Percentiles rank a stretch among this genome's conserved stretches.
phyloP scores from a whole-genome alignment of 2,888 invertebrate species.

The Gnatocerus cornutus region DNA sequence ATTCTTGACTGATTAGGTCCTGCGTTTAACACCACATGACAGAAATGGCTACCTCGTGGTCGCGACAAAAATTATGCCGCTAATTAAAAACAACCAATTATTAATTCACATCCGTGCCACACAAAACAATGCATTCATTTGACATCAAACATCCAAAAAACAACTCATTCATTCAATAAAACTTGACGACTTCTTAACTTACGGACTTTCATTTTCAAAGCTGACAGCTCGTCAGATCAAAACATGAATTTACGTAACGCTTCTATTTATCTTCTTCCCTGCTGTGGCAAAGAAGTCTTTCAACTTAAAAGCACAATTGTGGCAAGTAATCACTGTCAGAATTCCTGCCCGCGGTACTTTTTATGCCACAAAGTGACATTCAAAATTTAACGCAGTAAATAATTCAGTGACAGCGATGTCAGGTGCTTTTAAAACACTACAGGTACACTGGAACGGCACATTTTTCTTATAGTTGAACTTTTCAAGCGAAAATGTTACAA shows the following conservation, averaged over 20 bases:
- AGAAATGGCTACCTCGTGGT: constrained; percentile 64
- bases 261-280: constrained; percentile 40
- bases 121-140: not conserved
- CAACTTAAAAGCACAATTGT: not conserved
- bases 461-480: constrained; percentile 8
- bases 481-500: not conserved
- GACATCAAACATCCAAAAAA: constrained; percentile 22
- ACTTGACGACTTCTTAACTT: constrained; percentile 53
- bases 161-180: constrained; percentile 25
- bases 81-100: constrained; percentile 44
- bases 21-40: constrained; percentile 51
- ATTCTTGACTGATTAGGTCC: constrained; percentile 38
- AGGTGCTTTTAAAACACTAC: constrained; percentile 10
- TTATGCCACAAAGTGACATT: constrained; percentile 42
- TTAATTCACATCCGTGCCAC: constrained; percentile 26
- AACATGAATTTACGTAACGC: constrained; percentile 60
- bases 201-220: constrained; percentile 64
- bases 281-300: not conserved
- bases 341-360: constrained; percentile 6
- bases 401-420: constrained; percentile 28
- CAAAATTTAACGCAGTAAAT: constrained; percentile 42
- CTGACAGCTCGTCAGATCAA: constrained; percentile 56
- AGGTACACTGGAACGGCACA: constrained; percentile 9
- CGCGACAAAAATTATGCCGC: constrained; percentile 50
- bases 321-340: not conserved